These are phyloP conservation scores for Disparrhopalites patrizii DNA, from an alignment of 2,888 invertebrate species.

Conservation along the genomic window DNA sequence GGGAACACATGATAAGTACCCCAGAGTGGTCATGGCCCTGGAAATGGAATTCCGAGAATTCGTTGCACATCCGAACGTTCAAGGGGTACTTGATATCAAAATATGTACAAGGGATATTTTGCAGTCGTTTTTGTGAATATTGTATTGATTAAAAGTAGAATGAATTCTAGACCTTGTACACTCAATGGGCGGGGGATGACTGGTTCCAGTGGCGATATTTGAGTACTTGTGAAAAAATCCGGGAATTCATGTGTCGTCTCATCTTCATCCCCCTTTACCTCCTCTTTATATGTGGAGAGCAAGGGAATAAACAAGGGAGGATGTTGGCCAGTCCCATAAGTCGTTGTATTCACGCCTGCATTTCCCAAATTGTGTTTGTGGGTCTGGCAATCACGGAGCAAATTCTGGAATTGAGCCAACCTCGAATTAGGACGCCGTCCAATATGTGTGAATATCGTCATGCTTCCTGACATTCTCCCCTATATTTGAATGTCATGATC, in stretches of 20 bases:
- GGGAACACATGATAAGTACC: constrained; percentile 26
- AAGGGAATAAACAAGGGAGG: constrained; percentile 14
- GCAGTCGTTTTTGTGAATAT: background rate
- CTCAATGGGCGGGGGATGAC: constrained; percentile 35
- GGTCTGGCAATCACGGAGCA: constrained; percentile 14
- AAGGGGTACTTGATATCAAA: constrained; percentile 23
- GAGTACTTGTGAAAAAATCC: background rate
- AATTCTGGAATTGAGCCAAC: constrained; percentile 9
- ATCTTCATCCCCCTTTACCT: constrained; percentile 11
- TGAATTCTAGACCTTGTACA: constrained; percentile 28
- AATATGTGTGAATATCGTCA: constrained; percentile 4
- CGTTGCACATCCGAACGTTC: constrained; percentile 32
- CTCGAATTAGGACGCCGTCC: constrained; percentile 16
- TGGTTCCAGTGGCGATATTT: constrained; percentile 36
- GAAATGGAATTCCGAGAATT: constrained; percentile 26
- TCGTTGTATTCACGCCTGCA: constrained; percentile 27
- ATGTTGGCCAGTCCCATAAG: constrained; percentile 28
- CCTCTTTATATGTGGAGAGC: constrained; percentile 16
- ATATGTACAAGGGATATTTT: background rate
- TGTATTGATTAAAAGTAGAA: constrained; percentile 3
- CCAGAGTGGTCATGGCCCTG: constrained; percentile 34
- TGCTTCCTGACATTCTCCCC: background rate
- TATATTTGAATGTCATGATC: too few relatives aligned
- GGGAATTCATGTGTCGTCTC: background rate
- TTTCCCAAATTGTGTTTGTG: constrained; percentile 31